Percentiles rank a stretch among this genome's conserved stretches.
Evolutionary conservation across 2,888 invertebrate species (phyloP).

Genomic region (Fabriciana adippe): DNA sequence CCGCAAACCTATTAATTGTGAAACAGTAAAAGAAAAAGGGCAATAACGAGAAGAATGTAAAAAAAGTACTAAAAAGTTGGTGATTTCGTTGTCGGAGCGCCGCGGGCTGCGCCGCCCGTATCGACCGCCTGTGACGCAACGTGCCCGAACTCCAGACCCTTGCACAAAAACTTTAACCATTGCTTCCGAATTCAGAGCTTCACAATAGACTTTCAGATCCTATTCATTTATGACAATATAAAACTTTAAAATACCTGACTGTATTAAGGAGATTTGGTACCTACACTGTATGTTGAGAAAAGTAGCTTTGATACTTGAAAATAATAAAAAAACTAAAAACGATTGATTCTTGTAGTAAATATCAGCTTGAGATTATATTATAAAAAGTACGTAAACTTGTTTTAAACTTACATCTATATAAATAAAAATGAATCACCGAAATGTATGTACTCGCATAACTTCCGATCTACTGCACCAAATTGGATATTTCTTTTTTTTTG

Average conservation of each 20-base stretch:
- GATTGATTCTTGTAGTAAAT: too few species aligned
- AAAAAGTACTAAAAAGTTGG: slow-evolving; percentile 60
- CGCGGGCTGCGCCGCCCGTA: slow-evolving; percentile 58
- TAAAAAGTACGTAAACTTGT: too few species aligned
- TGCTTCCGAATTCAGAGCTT: slow-evolving; percentile 19
- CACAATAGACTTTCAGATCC: slow-evolving; percentile 19
- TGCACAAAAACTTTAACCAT: slow-evolving; percentile 36
- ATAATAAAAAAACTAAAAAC: neutral
- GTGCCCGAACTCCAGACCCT: slow-evolving; percentile 35
- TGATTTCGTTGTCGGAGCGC: slow-evolving; percentile 51
- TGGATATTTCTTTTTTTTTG: too few species aligned
- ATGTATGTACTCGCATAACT: too few species aligned
- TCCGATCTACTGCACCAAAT: too few species aligned
- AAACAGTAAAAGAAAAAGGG: slow-evolving; percentile 38
- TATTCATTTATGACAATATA: slow-evolving; percentile 11
- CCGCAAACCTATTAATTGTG: slow-evolving; percentile 29
- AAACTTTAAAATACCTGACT: neutral
- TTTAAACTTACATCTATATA: too few species aligned
- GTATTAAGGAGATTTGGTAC: neutral
- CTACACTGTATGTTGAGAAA: neutral
- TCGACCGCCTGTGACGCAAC: slow-evolving; percentile 68
- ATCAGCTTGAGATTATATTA: too few species aligned
- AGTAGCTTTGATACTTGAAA: neutral
- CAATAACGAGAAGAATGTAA: slow-evolving; percentile 48
- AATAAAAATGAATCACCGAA: too few species aligned